Percentiles rank a stretch among this genome's conserved stretches.
Conservation (phyloP, 2,888 invertebrate genomes). For the Drosophila affinis region DNA sequence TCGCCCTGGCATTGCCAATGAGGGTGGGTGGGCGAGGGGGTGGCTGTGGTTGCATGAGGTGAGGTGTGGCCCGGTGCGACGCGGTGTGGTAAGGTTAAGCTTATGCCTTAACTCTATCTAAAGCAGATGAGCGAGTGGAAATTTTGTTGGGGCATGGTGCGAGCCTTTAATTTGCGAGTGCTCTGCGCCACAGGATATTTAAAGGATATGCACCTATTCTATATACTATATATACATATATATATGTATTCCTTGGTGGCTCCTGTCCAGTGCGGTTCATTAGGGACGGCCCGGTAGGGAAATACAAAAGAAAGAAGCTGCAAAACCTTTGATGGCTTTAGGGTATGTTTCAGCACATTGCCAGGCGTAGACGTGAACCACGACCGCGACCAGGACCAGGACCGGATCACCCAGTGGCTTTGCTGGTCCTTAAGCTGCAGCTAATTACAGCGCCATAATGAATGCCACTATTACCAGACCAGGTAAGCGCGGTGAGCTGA, state of each 20-base stretch:
- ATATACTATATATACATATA: conserved; percentile 3
- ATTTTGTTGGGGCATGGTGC: conserved; percentile 34
- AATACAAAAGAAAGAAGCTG: conserved; percentile 21
- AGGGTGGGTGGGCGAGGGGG: conserved; percentile 18
- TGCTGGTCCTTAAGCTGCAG: conserved; percentile 53
- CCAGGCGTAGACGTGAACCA: conserved; percentile 24
- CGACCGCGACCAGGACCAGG: conserved; percentile 28
- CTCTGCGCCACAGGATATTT: conserved; percentile 8
- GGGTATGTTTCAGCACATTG: conserved; percentile 51
- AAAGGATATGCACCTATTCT: conserved; percentile 7
- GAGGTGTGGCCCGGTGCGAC: conserved; percentile 11
- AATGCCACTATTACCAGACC: conserved; percentile 58
- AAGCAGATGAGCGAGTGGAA: conserved; percentile 21
- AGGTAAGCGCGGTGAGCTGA: conserved; percentile 7
- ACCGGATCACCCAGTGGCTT: conserved; percentile 1
- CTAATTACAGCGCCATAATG: conserved; percentile 66
- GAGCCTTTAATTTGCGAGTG: conserved; percentile 32
- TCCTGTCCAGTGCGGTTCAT: conserved; percentile 45
- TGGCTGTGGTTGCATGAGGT: conserved; percentile 30
- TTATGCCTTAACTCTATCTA: conserved; percentile 18
- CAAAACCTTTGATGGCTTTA: conserved; percentile 55
- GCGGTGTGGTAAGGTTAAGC: conserved; percentile 3
- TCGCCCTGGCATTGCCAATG: conserved; percentile 21
- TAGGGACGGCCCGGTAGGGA: conserved; percentile 27
- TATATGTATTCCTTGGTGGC: conserved; percentile 8